A percentile compares a stretch with the other conserved stretches of the same genome.
phyloP scores from a whole-genome alignment of 1,140 invertebrate species.

The Rhyacophila brunnea region DNA sequence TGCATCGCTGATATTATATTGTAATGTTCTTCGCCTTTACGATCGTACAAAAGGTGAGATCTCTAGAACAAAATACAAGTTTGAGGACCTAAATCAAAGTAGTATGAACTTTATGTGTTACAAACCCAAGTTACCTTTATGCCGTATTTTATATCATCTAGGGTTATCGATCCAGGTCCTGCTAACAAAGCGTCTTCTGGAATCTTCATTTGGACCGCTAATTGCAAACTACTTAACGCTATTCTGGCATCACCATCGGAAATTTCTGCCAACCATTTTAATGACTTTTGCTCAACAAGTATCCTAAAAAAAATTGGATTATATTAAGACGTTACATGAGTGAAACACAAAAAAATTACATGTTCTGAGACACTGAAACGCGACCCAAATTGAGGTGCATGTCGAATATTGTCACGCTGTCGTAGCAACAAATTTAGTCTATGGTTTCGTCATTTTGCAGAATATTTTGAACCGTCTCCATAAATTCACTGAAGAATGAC shows the following conservation, averaged over 20 bases:
- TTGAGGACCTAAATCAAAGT: background rate
- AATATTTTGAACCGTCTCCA: too few relatives aligned
- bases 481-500: too few relatives aligned
- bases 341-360: too few relatives aligned
- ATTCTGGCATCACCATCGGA: slow-evolving; percentile 81
- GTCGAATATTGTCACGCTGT: too few relatives aligned
- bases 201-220: slow-evolving; percentile 61
- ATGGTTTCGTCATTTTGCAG: too few relatives aligned
- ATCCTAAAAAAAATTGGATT: slow-evolving; percentile 40
- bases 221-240: slow-evolving; percentile 73
- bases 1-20: slow-evolving; percentile 81
- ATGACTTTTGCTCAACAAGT: slow-evolving; percentile 60
- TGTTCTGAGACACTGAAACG: too few relatives aligned
- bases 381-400: too few relatives aligned
- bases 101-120: too few relatives aligned
- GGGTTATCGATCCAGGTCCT: slow-evolving; percentile 50
- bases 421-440: too few relatives aligned
- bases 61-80: slow-evolving; percentile 49
- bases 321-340: too few relatives aligned
- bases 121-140: slow-evolving; percentile 56
- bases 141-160: slow-evolving; percentile 64
- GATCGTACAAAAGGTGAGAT: slow-evolving; percentile 75
- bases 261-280: slow-evolving; percentile 70
- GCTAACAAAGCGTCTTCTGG: slow-evolving; percentile 35
- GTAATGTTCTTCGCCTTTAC: slow-evolving; percentile 81